Conservation (phyloP, 2,113 vertebrate genomes). For the Neofelis nebulosa region DNA sequence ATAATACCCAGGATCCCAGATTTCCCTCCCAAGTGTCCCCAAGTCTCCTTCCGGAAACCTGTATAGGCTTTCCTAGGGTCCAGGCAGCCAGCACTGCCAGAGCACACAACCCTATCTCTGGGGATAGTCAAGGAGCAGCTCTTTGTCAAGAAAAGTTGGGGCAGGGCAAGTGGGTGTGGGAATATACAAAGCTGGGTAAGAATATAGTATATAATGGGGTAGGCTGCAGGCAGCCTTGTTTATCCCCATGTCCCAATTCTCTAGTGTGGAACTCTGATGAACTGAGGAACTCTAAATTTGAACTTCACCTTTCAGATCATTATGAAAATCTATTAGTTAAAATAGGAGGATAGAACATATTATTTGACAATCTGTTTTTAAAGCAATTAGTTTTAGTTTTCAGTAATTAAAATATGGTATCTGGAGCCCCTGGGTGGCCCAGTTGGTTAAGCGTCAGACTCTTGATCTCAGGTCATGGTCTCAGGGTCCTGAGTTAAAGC, state of each 20-base stretch:
- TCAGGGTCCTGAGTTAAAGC: too few relatives aligned
- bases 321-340: background rate
- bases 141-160: background rate
- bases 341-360: background rate
- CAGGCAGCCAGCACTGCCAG: background rate
- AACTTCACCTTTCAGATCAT: constrained; percentile 12
- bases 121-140: background rate
- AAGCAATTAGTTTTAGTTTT: constrained; percentile 19
- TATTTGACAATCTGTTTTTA: background rate
- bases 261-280: background rate
- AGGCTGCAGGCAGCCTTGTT: background rate
- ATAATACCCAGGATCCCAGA: background rate
- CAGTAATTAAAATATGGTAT: background rate
- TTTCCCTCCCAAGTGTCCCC: background rate
- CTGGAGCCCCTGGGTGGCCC: too few relatives aligned
- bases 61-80: background rate
- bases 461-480: too few relatives aligned
- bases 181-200: background rate
- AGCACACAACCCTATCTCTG: background rate
- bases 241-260: background rate
- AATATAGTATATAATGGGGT: background rate
- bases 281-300: background rate
- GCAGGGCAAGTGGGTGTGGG: too few relatives aligned
- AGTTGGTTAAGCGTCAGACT: too few relatives aligned
- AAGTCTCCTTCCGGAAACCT: background rate